Percentiles rank a stretch among this genome's conserved stretches.
phyloP scores from a whole-genome alignment of 2,797 vertebrate species.

The Hemitrygon akajei region DNA sequence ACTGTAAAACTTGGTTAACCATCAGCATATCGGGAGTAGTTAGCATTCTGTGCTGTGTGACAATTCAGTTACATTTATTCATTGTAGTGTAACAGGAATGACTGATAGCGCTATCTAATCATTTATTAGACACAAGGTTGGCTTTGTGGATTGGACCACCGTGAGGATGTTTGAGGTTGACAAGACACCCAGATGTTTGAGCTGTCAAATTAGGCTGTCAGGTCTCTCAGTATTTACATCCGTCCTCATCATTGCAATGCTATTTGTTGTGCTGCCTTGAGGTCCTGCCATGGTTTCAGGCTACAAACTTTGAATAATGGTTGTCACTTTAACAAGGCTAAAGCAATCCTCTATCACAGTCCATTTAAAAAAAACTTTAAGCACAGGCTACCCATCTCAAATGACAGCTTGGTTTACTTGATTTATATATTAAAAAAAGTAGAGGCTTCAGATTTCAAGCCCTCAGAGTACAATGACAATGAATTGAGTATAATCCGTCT shows the following conservation, averaged over 20 bases:
- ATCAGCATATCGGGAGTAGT: not conserved
- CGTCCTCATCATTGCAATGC: not conserved
- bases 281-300: not conserved
- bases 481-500: not conserved
- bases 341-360: not conserved
- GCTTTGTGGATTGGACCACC: not conserved
- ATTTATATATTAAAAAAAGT: not conserved
- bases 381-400: not conserved
- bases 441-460: not conserved
- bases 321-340: not conserved
- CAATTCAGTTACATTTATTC: not conserved
- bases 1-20: not conserved
- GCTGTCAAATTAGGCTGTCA: not conserved
- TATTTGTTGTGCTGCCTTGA: not conserved
- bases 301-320: not conserved
- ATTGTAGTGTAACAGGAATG: not conserved
- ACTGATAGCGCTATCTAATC: too few relatives aligned
- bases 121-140: not conserved
- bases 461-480: not conserved
- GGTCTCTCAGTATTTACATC: not conserved
- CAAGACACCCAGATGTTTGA: not conserved
- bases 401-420: too few relatives aligned
- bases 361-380: not conserved
- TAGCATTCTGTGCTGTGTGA: not conserved
- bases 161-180: not conserved